Conservation (phyloP, 2,888 invertebrate genomes). For the Euzetes globulus region DNA sequence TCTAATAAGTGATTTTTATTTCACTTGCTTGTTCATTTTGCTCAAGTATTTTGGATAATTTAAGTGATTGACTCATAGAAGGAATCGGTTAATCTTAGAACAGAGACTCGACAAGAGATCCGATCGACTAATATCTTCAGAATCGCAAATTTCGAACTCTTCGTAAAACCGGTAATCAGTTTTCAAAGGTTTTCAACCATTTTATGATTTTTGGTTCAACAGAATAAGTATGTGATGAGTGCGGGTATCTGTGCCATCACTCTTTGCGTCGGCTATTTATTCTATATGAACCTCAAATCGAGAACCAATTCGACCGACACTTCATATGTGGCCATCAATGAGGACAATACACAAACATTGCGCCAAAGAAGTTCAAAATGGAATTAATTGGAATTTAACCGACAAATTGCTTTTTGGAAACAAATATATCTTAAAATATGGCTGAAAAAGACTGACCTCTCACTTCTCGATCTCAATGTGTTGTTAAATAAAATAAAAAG, state of each 20-base stretch:
- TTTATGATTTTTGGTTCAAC: too few relatives aligned
- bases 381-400: constrained; percentile 16
- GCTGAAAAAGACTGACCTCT: too few relatives aligned
- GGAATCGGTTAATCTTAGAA: not conserved
- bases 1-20: too few relatives aligned
- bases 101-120: not conserved
- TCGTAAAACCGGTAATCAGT: constrained; percentile 70
- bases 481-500: not conserved
- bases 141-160: constrained; percentile 78
- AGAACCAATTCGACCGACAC: constrained; percentile 16
- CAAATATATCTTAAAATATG: too few relatives aligned
- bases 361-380: constrained; percentile 20
- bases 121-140: constrained; percentile 63
- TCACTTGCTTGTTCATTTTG: not conserved
- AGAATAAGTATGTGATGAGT: constrained; percentile 80
- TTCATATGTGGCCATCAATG: constrained; percentile 30
- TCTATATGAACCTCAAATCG: constrained; percentile 59
- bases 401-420: too few relatives aligned
- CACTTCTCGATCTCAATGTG: too few relatives aligned
- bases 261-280: constrained; percentile 67
- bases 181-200: constrained; percentile 29
- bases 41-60: not conserved
- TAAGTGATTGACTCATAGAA: not conserved
- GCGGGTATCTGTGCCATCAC: constrained; percentile 67
- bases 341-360: constrained; percentile 31